These are phyloP conservation scores for Drosophila sucinea DNA, from an alignment of 1,140 invertebrate species.

Conservation along the genomic window DNA sequence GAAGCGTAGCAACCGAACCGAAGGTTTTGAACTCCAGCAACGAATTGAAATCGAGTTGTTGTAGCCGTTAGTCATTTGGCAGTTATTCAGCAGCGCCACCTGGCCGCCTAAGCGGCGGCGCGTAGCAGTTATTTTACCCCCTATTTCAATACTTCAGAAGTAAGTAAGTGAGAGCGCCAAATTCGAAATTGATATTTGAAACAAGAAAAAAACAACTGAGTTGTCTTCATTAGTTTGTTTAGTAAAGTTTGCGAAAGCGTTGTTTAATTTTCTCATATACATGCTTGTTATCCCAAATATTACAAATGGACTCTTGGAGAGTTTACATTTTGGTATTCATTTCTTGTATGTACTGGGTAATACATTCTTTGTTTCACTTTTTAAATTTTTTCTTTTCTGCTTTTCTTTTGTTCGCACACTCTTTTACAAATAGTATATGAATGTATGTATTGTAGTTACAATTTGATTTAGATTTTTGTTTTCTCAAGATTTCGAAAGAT, in stretches of 20 bases:
- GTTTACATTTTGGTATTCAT: conserved; percentile 14
- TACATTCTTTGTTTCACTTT: conserved; percentile 15
- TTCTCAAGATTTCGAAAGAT: conserved; percentile 20
- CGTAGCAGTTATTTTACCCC: neutral
- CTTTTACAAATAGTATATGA: too few species aligned
- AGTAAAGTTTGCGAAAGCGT: conserved; percentile 60
- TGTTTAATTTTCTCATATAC: conserved; percentile 41
- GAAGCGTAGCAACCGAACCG: conserved; percentile 14
- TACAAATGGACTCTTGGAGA: conserved; percentile 59
- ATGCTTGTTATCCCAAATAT: conserved; percentile 42
- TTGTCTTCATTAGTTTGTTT: conserved; percentile 27
- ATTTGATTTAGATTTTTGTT: neutral
- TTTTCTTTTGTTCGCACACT: neutral
- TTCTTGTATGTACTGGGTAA: conserved; percentile 25
- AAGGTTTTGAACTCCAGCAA: conserved; percentile 36
- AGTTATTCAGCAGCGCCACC: neutral
- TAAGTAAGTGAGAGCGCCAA: neutral
- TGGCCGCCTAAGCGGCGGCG: neutral
- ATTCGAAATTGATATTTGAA: neutral
- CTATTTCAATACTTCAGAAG: neutral
- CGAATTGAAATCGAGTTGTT: conserved; percentile 45
- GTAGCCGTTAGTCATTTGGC: conserved; percentile 13
- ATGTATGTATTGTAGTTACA: neutral
- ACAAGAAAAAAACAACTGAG: neutral
- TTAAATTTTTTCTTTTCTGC: neutral